A percentile compares a stretch with the other conserved stretches of the same genome.
Evolutionary conservation across 2,797 vertebrate species (phyloP).

Genomic region (Molossus molossus): DNA sequence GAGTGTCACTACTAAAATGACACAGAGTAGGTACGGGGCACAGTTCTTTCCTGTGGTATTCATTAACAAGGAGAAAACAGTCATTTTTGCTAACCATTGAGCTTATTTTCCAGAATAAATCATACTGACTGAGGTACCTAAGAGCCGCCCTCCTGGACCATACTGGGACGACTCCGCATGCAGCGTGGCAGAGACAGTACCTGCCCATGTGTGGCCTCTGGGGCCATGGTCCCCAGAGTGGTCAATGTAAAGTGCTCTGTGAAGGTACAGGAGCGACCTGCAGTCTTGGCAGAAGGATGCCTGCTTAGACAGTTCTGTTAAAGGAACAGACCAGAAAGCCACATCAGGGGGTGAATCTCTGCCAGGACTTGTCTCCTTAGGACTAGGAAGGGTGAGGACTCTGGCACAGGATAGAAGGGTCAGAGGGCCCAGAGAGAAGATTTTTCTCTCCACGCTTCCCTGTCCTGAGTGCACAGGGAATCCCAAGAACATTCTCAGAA

Average conservation of each 20-base stretch:
- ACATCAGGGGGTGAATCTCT: not conserved
- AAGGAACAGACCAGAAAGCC: not conserved
- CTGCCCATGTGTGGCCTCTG: not conserved
- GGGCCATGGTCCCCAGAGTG: not conserved
- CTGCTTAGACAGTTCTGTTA: not conserved
- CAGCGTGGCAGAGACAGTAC: too few species aligned
- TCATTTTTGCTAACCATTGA: not conserved
- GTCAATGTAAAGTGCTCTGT: not conserved
- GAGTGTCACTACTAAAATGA: not conserved
- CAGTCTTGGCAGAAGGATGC: not conserved
- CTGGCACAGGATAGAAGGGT: not conserved
- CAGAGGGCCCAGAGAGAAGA: not conserved
- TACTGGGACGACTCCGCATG: not conserved
- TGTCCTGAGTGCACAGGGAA: not conserved
- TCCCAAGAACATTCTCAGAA: not conserved
- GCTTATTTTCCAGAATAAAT: slow-evolving; percentile 43
- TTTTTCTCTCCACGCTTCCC: not conserved
- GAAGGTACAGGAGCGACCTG: not conserved
- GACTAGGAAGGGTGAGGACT: not conserved
- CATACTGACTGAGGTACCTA: not conserved
- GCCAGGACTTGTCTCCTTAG: not conserved
- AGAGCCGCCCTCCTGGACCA: not conserved
- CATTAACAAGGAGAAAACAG: not conserved
- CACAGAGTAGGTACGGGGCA: not conserved
- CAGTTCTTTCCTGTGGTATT: not conserved